Evolutionary conservation across 1,140 invertebrate species (phyloP), one percentile per base, ranked within the genome.

Genomic region (Hylyphantes graminicola): DNA sequence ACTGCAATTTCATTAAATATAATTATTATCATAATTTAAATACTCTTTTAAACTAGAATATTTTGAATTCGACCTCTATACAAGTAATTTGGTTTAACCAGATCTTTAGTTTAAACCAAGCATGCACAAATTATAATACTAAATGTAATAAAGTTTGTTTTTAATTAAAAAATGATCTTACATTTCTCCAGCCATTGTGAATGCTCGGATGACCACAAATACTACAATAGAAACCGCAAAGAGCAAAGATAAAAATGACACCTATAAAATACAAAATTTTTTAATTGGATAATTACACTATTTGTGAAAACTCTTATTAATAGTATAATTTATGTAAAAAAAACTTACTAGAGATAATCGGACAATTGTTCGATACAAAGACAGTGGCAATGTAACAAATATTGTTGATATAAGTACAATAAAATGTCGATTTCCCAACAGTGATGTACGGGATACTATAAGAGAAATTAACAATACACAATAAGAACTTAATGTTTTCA

Each of bases 341-440:
- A 21, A 67, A 53, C 87, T 87, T 87, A 90, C 94, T 89, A 95
- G 94, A 17, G 94, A 94, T 57, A 97, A 90, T 85, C 93, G 92
- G 0, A 94, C 93, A 68, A 97, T 93, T 88, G 96, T 94, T 88
- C 93, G 93, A 87, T 95, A 95, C 9, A 96, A 90, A 85, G 95
- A 96, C 11, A 97, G 90, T 3, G 96, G 96, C 80, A 96, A 91
- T 0, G 94, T 95, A 85, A 96, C 90, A 77, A 94, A 90, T 13
- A 96, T 85, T 0, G 95, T 96, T 1, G 93, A 92, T 50, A 96
- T 89, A 65, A 94, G 92, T 35, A 96, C 94, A 75, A 96, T 93
- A 86, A 95, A 92, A 89, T 96, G 92, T 64, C 95, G 91, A 87
- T 92, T 93, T 5, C 92, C 93, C 21, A 94, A 89, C 15, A 94